Percentiles rank a stretch among this genome's conserved stretches.
phyloP scores from a whole-genome alignment of 1,140 invertebrate species.

The Episyrphus balteatus region DNA sequence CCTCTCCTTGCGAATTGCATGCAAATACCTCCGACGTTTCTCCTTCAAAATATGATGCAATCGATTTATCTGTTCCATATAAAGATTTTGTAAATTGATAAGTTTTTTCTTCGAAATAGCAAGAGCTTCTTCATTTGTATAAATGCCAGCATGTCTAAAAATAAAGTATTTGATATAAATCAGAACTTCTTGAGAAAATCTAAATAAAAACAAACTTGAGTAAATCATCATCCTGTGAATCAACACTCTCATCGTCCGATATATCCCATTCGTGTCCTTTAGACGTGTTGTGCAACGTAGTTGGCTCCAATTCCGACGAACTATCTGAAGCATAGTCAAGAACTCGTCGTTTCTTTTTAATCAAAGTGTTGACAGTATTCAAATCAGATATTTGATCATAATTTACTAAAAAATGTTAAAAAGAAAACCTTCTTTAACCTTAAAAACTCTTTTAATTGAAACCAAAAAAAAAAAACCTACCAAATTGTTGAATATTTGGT shows the following conservation, averaged over 20 bases:
- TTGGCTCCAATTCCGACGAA: slow-evolving; percentile 59
- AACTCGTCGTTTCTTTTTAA: slow-evolving; percentile 43
- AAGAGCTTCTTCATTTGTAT: slow-evolving; percentile 76
- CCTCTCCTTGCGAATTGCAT: slow-evolving; percentile 60
- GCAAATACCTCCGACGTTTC: slow-evolving; percentile 61
- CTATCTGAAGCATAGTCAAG: slow-evolving; percentile 56
- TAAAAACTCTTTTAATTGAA: background rate
- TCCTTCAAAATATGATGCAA: slow-evolving; percentile 61
- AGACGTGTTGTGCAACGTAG: slow-evolving; percentile 52
- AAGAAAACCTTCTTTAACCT: background rate
- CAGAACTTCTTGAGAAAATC: background rate
- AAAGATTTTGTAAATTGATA: slow-evolving; percentile 65
- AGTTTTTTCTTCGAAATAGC: slow-evolving; percentile 65
- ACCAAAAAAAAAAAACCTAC: slow-evolving; percentile 31
- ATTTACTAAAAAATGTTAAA: slow-evolving; percentile 12
- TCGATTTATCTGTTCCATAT: slow-evolving; percentile 70
- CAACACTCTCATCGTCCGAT: slow-evolving; percentile 63
- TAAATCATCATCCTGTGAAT: slow-evolving; percentile 65
- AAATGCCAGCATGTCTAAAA: slow-evolving; percentile 70
- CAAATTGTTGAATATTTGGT: slow-evolving; percentile 42
- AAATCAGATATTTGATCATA: slow-evolving; percentile 42
- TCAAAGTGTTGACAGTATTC: slow-evolving; percentile 44
- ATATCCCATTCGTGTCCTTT: slow-evolving; percentile 55
- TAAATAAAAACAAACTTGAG: slow-evolving; percentile 49
- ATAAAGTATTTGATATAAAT: background rate